Evolutionary conservation across 2,113 vertebrate genomes (phyloP).

Genomic region (Perognathus longimembris): DNA sequence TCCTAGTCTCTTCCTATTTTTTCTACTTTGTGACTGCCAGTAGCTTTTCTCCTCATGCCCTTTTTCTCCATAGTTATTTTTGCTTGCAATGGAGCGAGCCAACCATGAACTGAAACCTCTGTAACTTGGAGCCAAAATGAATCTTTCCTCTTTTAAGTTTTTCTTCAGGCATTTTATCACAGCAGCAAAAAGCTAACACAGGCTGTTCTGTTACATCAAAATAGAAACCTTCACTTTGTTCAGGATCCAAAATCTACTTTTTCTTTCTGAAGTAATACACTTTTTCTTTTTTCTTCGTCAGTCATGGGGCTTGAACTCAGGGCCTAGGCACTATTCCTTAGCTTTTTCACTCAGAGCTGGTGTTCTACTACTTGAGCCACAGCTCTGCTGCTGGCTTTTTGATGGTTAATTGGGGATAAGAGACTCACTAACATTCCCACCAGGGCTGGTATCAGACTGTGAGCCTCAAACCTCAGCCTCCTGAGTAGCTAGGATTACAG

Average conservation of each 20-base stretch:
- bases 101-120: not conserved
- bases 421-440: too few species aligned
- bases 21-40: not conserved
- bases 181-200: not conserved
- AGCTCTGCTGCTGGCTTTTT: too few species aligned
- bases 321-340: too few species aligned
- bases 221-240: not conserved
- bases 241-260: not conserved
- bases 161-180: not conserved
- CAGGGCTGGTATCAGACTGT: too few species aligned
- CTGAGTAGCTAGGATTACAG: too few species aligned
- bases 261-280: not conserved
- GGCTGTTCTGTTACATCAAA: not conserved
- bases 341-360: too few species aligned
- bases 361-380: too few species aligned
- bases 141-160: not conserved
- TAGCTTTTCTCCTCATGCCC: not conserved
- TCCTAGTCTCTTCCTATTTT: not conserved
- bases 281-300: not conserved
- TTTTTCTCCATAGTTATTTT: too few species aligned
- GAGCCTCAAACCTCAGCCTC: too few species aligned
- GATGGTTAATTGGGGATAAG: too few species aligned
- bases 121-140: not conserved
- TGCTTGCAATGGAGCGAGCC: too few species aligned
- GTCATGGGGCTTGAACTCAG: too few species aligned